Percentiles rank a stretch among this genome's conserved stretches.
Conservation (phyloP, 2,797 vertebrate species). For the Manis pentadactyla region DNA sequence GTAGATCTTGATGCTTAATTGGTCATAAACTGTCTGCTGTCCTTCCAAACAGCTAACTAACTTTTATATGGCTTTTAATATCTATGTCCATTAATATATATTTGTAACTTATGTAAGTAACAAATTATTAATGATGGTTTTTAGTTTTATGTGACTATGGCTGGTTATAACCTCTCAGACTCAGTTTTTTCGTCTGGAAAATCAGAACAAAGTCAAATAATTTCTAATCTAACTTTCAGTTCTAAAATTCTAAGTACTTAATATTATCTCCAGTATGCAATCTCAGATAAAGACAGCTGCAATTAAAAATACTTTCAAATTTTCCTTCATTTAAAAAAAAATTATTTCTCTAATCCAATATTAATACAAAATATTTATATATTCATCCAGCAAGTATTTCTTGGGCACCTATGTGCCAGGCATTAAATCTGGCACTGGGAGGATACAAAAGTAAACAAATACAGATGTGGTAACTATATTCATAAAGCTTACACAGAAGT, state of each 20-base stretch:
- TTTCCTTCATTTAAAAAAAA: slow-evolving; percentile 37
- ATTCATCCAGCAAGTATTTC: slow-evolving; percentile 7
- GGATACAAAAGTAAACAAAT: slow-evolving; percentile 18
- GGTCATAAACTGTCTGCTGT: neutral
- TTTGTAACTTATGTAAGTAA: neutral
- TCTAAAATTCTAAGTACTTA: slow-evolving; percentile 30
- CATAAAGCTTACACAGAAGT: neutral
- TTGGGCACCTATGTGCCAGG: neutral
- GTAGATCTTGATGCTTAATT: neutral
- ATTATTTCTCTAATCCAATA: neutral
- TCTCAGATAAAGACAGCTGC: neutral
- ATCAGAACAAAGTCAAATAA: slow-evolving; percentile 13
- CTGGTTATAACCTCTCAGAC: neutral
- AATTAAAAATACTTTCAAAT: slow-evolving; percentile 34
- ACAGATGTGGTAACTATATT: neutral
- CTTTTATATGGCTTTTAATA: neutral
- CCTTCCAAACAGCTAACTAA: neutral
- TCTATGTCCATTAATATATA: neutral
- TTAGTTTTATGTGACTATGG: neutral
- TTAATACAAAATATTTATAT: neutral
- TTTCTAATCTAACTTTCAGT: neutral
- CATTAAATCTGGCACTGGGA: neutral
- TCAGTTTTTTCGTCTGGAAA: slow-evolving; percentile 35
- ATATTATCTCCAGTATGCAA: neutral
- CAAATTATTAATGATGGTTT: neutral